Base-by-base conservation (phyloP, 2,888 invertebrate species). In the Oeneis ivallda region DNA sequence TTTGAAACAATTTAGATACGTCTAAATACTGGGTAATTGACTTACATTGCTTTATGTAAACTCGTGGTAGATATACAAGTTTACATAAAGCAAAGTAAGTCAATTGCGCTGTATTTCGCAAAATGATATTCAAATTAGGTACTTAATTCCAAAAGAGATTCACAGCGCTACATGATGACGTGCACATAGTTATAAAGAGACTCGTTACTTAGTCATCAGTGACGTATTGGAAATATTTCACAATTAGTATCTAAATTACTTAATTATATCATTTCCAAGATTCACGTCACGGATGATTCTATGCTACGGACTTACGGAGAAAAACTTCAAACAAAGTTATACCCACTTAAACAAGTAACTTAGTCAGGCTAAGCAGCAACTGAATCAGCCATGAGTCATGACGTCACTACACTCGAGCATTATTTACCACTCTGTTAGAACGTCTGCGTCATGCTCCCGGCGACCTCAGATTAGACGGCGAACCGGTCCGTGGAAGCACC, bases 351-450 rank as follows among this genome's bases (percentile, higher is more conserved):
- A 13, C 32, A 6, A 2, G 7, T 26, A 34, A 1, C 37, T 53
- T 61, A 50, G 56, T 67, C 64, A 59, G 53, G 58, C 26, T 37
- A 37, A 56, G 56, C 3, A 37, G 41, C 59, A 56, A 17, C 45
- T 66, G 63, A 64, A 54, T 58, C 61, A 68, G 34, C 11, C n/a
- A 41, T 66, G 66, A 67, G 34, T 9, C n/a, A 41, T 66, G 66
- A 67, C 70, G 70, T 70, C 63, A 70, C 69, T 66, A 60, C 64
- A 60, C 11, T 43, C 41, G 61, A n/a, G 61, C 65, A 68, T 56
- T 63, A 26, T 26, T 26, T 26, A 54, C 59, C 59, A 49, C 53
- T 32, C 39, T 45, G 45, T 41, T 47, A 43, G 5, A 11, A 45
- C 32, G 9, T 11, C 49, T 26, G 59, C 65, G 69, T 67, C 67